Conservation (phyloP, 2,888 invertebrate genomes). For the Muscina levida region DNA sequence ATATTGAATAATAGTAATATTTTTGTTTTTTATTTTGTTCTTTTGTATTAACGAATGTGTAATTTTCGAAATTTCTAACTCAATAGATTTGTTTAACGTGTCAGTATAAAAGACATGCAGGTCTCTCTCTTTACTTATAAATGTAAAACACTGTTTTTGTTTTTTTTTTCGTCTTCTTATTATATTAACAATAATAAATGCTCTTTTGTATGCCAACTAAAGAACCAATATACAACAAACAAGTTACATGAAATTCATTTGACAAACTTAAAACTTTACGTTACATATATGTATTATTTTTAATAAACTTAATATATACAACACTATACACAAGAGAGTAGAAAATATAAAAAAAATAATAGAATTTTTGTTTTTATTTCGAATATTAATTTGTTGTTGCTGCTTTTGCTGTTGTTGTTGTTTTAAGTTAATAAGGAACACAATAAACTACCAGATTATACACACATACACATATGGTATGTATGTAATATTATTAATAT, state of each 20-base stretch:
- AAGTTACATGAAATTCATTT: slow-evolving; percentile 29
- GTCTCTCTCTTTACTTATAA: too few species aligned
- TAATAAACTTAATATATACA: slow-evolving; percentile 59
- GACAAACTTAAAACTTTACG: slow-evolving; percentile 39
- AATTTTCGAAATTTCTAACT: too few species aligned
- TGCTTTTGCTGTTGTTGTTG: slow-evolving; percentile 25
- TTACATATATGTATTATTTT: slow-evolving; percentile 46
- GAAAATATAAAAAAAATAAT: slow-evolving; percentile 52
- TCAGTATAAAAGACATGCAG: too few species aligned
- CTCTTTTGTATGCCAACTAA: slow-evolving; percentile 34
- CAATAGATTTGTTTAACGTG: too few species aligned
- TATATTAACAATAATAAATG: slow-evolving; percentile 53
- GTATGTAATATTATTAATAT: slow-evolving; percentile 27
- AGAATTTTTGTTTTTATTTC: slow-evolving; percentile 51
- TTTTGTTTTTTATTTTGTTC: too few species aligned
- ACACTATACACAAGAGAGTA: slow-evolving; percentile 65
- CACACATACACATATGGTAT: slow-evolving; percentile 48
- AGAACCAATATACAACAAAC: slow-evolving; percentile 37
- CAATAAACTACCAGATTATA: slow-evolving; percentile 64
- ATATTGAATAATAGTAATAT: too few species aligned
- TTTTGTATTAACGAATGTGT: too few species aligned
- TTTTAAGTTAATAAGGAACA: slow-evolving; percentile 61
- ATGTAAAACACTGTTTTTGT: slow-evolving; percentile 9
- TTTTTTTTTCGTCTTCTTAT: neutral
- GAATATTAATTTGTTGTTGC: slow-evolving; percentile 33